Conservation (phyloP, 1,140 invertebrate genomes). For the Drosophila aff. region DNA sequence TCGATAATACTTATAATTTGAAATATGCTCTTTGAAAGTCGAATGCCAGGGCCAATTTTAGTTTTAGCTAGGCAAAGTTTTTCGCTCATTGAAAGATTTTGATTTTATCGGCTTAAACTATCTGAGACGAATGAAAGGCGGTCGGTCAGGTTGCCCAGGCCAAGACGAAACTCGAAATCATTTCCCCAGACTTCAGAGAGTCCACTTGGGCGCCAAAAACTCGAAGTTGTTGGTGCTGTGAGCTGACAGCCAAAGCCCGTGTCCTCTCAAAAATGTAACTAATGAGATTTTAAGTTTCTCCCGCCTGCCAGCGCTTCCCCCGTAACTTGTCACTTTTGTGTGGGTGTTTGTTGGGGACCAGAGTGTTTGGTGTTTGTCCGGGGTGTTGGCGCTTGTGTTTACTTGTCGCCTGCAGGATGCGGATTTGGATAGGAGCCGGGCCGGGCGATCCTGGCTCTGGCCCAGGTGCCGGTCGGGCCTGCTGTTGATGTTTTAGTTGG, state of each 20-base stretch:
- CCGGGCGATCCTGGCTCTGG: slow-evolving; percentile 14
- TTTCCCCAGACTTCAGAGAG: background rate
- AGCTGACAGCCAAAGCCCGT: slow-evolving; percentile 35
- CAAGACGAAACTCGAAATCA: slow-evolving; percentile 1
- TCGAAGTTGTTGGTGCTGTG: slow-evolving; percentile 2
- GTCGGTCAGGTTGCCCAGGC: slow-evolving; percentile 7
- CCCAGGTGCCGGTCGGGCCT: slow-evolving; percentile 22
- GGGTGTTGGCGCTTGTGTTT: slow-evolving; percentile 50
- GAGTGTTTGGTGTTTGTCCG: slow-evolving; percentile 15
- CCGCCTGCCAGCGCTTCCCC: background rate
- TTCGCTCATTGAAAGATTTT: slow-evolving; percentile 24
- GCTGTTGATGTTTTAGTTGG: slow-evolving; percentile 30
- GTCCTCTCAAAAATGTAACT: slow-evolving; percentile 55
- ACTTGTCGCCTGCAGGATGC: slow-evolving; percentile 49
- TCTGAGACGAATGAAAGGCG: slow-evolving; percentile 14
- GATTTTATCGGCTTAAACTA: slow-evolving; percentile 30
- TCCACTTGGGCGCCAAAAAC: slow-evolving; percentile 23
- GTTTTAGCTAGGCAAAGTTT: slow-evolving; percentile 19
- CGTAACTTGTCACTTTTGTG: slow-evolving; percentile 8
- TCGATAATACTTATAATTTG: slow-evolving; percentile 13
- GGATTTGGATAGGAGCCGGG: slow-evolving; percentile 30
- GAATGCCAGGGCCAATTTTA: background rate
- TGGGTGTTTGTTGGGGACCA: slow-evolving; percentile 15
- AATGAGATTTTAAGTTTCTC: slow-evolving; percentile 58
- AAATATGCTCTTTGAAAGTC: slow-evolving; percentile 8